phyloP scores from a whole-genome alignment of 2,113 vertebrate species.

The Engraulis encrasicolus region DNA sequence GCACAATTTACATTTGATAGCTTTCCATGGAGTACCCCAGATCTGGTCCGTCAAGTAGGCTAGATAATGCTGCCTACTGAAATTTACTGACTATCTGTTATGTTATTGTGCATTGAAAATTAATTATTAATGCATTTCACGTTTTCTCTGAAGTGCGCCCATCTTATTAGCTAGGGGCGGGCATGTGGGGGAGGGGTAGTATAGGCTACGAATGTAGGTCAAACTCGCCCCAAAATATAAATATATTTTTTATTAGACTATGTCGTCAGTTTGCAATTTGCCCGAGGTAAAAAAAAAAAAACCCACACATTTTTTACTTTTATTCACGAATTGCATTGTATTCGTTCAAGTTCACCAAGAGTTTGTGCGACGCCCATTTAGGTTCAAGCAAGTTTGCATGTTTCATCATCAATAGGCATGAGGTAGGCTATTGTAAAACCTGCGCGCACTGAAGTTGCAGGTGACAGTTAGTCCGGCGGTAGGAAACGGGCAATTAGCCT shows the following conservation, averaged over 20 bases:
- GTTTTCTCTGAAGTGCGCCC: not conserved
- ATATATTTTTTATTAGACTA: not conserved
- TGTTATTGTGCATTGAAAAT: not conserved
- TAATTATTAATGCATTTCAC: not conserved
- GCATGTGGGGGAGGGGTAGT: not conserved
- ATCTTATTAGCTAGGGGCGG: not conserved
- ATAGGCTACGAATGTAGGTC: not conserved
- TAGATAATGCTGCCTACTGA: no score
- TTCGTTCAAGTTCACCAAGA: not conserved
- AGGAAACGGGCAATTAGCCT: not conserved
- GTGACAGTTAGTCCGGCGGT: not conserved
- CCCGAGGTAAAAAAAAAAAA: no score
- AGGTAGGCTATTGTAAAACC: not conserved
- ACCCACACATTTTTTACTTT: not conserved
- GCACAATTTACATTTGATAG: not conserved
- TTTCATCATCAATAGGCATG: not conserved
- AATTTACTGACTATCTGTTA: not conserved
- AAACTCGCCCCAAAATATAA: not conserved
- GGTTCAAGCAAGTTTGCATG: not conserved
- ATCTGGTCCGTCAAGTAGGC: no score
- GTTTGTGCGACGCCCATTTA: not conserved
- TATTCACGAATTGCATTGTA: not conserved
- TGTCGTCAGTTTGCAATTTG: no score
- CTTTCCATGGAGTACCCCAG: not conserved
- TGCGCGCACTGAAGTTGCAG: not conserved